Conservation (phyloP, 2,113 vertebrate genomes). For the Cebus imitator region DNA sequence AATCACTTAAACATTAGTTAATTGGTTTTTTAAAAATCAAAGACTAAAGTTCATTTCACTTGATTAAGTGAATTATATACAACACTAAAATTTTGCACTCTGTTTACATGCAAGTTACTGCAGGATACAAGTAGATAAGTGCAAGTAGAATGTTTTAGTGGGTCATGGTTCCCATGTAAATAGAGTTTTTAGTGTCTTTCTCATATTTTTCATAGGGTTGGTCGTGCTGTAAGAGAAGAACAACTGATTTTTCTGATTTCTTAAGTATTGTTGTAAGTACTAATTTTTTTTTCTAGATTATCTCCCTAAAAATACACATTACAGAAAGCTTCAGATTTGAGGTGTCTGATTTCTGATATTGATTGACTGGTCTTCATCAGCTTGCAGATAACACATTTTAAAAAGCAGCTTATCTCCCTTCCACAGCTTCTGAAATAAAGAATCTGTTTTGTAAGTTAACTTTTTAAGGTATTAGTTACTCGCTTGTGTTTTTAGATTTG, state of each 20-base stretch:
- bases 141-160: not conserved
- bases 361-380: not conserved
- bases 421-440: not conserved
- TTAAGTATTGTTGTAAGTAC: conserved; percentile 94
- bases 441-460: not conserved
- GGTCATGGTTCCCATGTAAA: not conserved
- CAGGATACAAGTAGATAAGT: not conserved
- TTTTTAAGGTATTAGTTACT: not conserved
- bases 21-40: not conserved
- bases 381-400: not conserved
- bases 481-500: not conserved
- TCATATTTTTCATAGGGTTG: conserved; percentile 89
- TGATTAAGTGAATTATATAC: not conserved
- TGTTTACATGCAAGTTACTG: not conserved
- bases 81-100: not conserved
- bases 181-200: conserved; percentile 45
- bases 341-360: not conserved
- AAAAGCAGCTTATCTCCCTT: not conserved
- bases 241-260: conserved; percentile 98
- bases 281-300: not conserved
- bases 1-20: not conserved
- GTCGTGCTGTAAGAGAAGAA: conserved; percentile 98
- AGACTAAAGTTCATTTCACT: not conserved
- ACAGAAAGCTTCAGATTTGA: not conserved
- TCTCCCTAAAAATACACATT: not conserved